A percentile compares a stretch with the other conserved stretches of the same genome.
phyloP scores from a whole-genome alignment of 2,888 invertebrate genomes.

The Platycheirus albimanus region DNA sequence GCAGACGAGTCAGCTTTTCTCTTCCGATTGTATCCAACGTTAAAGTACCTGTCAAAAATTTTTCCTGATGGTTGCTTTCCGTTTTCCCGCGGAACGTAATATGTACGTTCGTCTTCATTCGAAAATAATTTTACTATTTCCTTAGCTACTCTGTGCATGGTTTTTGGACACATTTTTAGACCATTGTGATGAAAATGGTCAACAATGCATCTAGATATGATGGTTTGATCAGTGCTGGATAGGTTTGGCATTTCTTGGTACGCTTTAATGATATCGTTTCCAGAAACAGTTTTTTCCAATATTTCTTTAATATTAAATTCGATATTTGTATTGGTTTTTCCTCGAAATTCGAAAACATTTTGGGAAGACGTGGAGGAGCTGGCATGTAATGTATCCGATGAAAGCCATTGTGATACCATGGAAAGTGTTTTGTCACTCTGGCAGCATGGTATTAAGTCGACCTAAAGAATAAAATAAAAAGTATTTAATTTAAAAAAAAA shows the following conservation, averaged over 20 bases:
- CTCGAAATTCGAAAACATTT: neutral
- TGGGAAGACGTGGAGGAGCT: constrained; percentile 7
- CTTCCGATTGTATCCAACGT: constrained; percentile 8
- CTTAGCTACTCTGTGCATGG: constrained; percentile 9
- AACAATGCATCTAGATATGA: constrained; percentile 5
- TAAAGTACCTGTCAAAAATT: constrained; percentile 9
- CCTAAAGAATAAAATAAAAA: neutral
- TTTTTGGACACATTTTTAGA: constrained; percentile 26
- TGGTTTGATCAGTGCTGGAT: constrained; percentile 20
- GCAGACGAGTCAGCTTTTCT: constrained; percentile 1
- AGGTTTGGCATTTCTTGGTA: neutral
- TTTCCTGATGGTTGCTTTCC: neutral
- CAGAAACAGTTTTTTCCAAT: constrained; percentile 8
- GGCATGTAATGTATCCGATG: constrained; percentile 9
- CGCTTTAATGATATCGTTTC: constrained; percentile 6
- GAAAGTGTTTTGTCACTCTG: constrained; percentile 20
- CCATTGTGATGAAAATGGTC: neutral
- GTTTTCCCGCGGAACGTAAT: constrained; percentile 6
- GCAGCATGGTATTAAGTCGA: constrained; percentile 15
- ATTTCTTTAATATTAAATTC: constrained; percentile 1
- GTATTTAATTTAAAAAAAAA: too few species aligned
- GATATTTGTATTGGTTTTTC: neutral
- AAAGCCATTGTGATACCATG: constrained; percentile 26
- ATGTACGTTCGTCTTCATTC: neutral
- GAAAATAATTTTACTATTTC: constrained; percentile 16